These are phyloP conservation scores for pig (Sus scrofa) DNA, from an alignment of 2,113 vertebrate genomes.

Conservation along the genomic window T2T-Sscrofa CM000827.6:99748501-99749000, in stretches of 20 bases:
- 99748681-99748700: conserved; percentile 70
- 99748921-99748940: background rate
- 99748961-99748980: background rate
- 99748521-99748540: background rate
- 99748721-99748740: conserved; percentile 76
- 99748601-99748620: conserved; percentile 61
- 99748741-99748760: conserved; percentile 53
- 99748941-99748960: background rate
- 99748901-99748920: background rate
- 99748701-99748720: conserved; percentile 65
- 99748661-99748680: conserved; percentile 81
- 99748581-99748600: conserved; percentile 55
- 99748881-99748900: conserved; percentile 43
- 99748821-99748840: conserved; percentile 39
- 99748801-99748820: conserved; percentile 66
- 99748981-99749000: background rate
- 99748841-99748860: conserved; percentile 67
- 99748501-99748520: background rate
- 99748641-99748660: conserved; percentile 74
- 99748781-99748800: conserved; percentile 40
- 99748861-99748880: conserved; percentile 76
- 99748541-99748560: background rate
- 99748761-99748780: background rate
- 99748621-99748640: conserved; percentile 62
- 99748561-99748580: background rate